phyloP scores from a whole-genome alignment of 1,140 invertebrate species.

The Drosophila orosa region DNA sequence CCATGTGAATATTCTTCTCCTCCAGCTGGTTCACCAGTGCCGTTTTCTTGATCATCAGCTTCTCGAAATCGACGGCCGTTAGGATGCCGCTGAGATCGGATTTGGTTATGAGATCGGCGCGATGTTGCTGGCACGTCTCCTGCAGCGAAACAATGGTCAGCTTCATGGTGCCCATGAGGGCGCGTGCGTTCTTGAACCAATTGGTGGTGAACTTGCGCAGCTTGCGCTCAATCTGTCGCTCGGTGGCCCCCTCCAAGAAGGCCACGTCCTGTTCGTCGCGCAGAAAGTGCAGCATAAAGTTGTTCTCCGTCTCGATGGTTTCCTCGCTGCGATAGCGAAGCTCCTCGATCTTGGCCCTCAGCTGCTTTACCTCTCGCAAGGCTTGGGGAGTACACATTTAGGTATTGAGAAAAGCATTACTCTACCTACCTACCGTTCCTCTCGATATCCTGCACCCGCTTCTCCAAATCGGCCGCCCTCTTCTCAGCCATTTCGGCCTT shows the following conservation, averaged over 20 bases:
- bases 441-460: slow-evolving; percentile 68
- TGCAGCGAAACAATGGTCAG: slow-evolving; percentile 72
- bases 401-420: too few relatives aligned
- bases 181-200: slow-evolving; percentile 77
- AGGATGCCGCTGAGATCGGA: slow-evolving; percentile 84
- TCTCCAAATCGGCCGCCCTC: slow-evolving; percentile 64
- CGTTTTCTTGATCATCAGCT: slow-evolving; percentile 84
- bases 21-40: slow-evolving; percentile 81
- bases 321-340: slow-evolving; percentile 66
- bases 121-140: slow-evolving; percentile 74
- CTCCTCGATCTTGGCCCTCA: slow-evolving; percentile 77
- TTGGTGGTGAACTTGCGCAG: slow-evolving; percentile 77
- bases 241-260: slow-evolving; percentile 68
- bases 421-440: slow-evolving; percentile 55
- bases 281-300: slow-evolving; percentile 75
- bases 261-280: slow-evolving; percentile 63
- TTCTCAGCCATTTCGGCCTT: slow-evolving; percentile 80
- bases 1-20: slow-evolving; percentile 80
- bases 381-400: slow-evolving; percentile 40
- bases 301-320: slow-evolving; percentile 75
- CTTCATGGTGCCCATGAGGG: slow-evolving; percentile 76
- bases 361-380: slow-evolving; percentile 65
- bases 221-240: slow-evolving; percentile 76
- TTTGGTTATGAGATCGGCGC: slow-evolving; percentile 73
- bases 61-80: slow-evolving; percentile 84